These are phyloP conservation scores for Lanius collurio DNA, from an alignment of 2,113 vertebrate genomes.

Conservation along the genomic window DNA sequence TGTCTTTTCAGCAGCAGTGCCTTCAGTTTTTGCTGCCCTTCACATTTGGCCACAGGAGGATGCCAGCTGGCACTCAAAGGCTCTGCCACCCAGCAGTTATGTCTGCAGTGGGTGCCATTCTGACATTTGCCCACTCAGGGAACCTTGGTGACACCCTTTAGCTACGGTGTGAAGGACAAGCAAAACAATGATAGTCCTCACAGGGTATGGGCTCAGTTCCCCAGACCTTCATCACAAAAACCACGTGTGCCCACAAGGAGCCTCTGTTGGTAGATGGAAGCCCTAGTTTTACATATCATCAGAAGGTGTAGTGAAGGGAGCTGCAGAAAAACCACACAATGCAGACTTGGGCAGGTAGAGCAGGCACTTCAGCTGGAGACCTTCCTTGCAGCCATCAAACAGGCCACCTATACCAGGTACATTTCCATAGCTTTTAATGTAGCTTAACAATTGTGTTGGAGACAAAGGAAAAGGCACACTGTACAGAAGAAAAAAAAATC, in stretches of 20 bases:
- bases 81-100: not conserved
- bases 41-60: not conserved
- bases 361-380: not conserved
- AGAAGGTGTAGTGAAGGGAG: not conserved
- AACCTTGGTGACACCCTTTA: not conserved
- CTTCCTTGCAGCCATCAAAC: not conserved
- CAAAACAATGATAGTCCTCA: not conserved
- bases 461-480: conserved; percentile 51
- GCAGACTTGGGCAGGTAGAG: not conserved
- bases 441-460: not conserved
- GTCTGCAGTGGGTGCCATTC: not conserved
- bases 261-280: not conserved
- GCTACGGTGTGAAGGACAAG: not conserved
- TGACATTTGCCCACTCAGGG: not conserved
- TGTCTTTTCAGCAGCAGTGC: not conserved
- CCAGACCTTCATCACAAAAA: not conserved
- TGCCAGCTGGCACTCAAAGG: not conserved
- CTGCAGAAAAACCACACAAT: not conserved
- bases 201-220: not conserved
- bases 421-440: not conserved
- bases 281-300: not conserved
- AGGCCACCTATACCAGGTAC: not conserved
- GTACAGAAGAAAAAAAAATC: conserved; percentile 41
- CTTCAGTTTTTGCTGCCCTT: not conserved
- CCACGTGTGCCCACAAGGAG: fast-evolving